Evolutionary conservation across 2,888 invertebrate genomes (phyloP), one percentile per base, ranked within the genome.

Genomic region (Eupithecia pulchellata): DNA sequence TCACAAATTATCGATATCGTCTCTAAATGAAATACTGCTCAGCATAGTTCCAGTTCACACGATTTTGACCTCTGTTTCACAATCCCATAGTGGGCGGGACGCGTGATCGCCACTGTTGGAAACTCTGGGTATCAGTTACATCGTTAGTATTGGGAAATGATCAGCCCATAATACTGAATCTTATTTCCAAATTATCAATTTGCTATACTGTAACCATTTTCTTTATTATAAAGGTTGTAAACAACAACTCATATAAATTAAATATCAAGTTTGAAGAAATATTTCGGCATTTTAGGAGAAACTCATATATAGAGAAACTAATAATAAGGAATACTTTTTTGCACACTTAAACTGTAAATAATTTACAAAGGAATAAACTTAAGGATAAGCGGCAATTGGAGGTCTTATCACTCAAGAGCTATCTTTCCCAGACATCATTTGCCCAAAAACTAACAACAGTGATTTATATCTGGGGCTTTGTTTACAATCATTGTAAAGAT

Each of bases 1-100:
- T 74, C 67, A 69, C 74, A 74, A 74, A 74, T 74, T 74, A 76
- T 78, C 76, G 74, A 77, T 77, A 77, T 74, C 76, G 75, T 75
- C 74, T 74, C 62, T 72, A 74, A 68, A 74, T 78, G 76, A 76
- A 78, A 73, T 71, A 77, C 52, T 75, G 70, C 74, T 73, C 67
- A 71, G 68, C 68, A 73, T 70, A 76, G 71, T 75, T 76, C 66
- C 74, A 78, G 78, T 78, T 78, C 78, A 75, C 78, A 78, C 78
- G 78, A 76, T 72, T 70, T 69, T 78, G 78, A 78, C 78, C 78
- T 65, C 74, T 69, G 64, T 78, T 78, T 75, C 74, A 73, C 76
- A 78, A 78, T 75, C 66, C 67, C 70, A 67, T 73, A 69, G 76
- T 78, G 76, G 78, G 78, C 75, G 78, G 76, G 64, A 73, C 69